Conservation (phyloP, 2,888 invertebrate species). For the Ormyrus thymus region DNA sequence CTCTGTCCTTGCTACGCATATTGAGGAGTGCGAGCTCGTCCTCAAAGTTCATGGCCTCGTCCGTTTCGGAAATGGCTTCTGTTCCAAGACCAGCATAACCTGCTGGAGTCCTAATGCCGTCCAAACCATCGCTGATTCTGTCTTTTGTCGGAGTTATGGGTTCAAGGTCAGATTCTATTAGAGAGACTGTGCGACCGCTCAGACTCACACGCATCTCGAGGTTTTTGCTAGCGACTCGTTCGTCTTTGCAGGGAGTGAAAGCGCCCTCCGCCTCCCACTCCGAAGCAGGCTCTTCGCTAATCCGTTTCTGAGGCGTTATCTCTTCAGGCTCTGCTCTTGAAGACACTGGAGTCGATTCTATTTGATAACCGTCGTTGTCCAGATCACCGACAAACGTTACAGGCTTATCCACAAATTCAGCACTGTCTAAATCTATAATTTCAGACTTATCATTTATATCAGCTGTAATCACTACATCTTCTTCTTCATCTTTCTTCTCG, state of each 20-base stretch:
- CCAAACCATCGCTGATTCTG: slow-evolving; percentile 65
- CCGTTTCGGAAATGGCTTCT: slow-evolving; percentile 75
- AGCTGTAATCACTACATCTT: neutral
- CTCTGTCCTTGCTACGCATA: slow-evolving; percentile 71
- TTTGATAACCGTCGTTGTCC: slow-evolving; percentile 45
- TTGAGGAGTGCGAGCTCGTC: slow-evolving; percentile 71
- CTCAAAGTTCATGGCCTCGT: slow-evolving; percentile 73
- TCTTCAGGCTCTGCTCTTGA: neutral
- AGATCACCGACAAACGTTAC: slow-evolving; percentile 20
- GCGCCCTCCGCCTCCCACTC: slow-evolving; percentile 73
- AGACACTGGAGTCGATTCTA: slow-evolving; percentile 24
- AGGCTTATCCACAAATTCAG: slow-evolving; percentile 45
- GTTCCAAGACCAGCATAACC: slow-evolving; percentile 74
- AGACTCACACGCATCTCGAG: slow-evolving; percentile 46
- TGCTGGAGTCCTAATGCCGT: slow-evolving; percentile 73
- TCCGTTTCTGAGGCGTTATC: neutral
- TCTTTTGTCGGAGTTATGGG: slow-evolving; percentile 68
- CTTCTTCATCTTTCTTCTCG: slow-evolving; percentile 33
- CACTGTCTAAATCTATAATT: slow-evolving; percentile 44
- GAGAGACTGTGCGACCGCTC: slow-evolving; percentile 48
- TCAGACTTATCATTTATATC: slow-evolving; percentile 20
- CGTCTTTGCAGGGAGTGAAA: slow-evolving; percentile 72
- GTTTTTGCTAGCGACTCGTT: slow-evolving; percentile 56
- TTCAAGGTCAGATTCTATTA: slow-evolving; percentile 69
- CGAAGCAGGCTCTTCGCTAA: slow-evolving; percentile 30